These are phyloP conservation scores for Neotragus moschatus DNA, from an alignment of 2,113 vertebrate genomes.

Conservation along the genomic window DNA sequence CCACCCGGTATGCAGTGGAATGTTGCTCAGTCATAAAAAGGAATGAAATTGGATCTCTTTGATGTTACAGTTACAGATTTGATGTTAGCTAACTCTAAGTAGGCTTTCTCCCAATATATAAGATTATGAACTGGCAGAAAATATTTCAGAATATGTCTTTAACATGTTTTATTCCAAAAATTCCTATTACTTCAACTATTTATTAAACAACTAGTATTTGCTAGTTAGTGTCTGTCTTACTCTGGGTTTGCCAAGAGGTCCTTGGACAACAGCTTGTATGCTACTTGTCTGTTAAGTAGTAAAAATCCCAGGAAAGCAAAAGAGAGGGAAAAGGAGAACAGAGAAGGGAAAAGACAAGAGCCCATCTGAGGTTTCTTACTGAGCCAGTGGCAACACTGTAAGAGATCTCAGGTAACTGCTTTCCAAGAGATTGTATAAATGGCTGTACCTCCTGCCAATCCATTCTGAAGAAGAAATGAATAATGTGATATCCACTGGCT, in stretches of 20 bases:
- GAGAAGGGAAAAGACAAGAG: background rate
- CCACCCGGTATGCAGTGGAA: background rate
- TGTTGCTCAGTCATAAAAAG: background rate
- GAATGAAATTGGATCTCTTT: background rate
- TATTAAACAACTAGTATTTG: background rate
- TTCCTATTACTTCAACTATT: background rate
- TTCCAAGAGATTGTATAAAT: background rate
- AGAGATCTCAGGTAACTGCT: background rate
- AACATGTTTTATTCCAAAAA: background rate
- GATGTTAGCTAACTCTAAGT: background rate
- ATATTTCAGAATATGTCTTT: background rate
- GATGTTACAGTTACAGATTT: background rate
- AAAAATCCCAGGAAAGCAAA: background rate
- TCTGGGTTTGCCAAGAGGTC: background rate
- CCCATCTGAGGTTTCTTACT: fast-evolving
- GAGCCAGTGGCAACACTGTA: too few relatives aligned
- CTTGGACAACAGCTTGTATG: background rate
- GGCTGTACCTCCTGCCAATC: background rate
- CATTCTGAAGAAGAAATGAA: background rate
- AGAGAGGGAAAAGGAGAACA: background rate
- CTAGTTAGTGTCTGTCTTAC: background rate
- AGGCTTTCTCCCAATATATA: background rate
- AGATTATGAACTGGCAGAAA: background rate
- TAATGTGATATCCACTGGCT: background rate
- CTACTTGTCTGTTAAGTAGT: background rate